These are phyloP conservation scores for Galleria mellonella DNA, from an alignment of 1,140 invertebrate genomes.

Conservation along the genomic window DNA sequence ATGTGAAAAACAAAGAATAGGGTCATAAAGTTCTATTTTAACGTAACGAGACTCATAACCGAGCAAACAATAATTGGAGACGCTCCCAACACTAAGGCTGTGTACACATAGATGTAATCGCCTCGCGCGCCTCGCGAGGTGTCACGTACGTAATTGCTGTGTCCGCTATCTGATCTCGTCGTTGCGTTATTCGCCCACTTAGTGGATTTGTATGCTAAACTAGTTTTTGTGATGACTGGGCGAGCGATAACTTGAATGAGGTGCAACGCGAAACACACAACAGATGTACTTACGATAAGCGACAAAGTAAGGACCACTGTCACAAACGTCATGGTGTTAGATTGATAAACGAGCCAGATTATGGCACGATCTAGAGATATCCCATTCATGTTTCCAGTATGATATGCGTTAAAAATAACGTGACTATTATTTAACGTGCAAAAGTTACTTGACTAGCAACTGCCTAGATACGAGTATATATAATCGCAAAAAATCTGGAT, in stretches of 20 bases:
- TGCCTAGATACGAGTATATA: too few relatives aligned
- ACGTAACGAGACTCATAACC: conserved; percentile 1
- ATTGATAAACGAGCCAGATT: conserved; percentile 46
- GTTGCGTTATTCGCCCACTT: conserved; percentile 44
- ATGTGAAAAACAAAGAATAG: too few relatives aligned
- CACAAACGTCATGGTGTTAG: conserved; percentile 24
- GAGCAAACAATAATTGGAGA: conserved; percentile 39
- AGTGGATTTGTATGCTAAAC: conserved; percentile 55
- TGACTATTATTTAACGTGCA: too few relatives aligned
- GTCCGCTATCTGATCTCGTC: conserved; percentile 39
- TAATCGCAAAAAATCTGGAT: too few relatives aligned
- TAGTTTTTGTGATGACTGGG: conserved; percentile 41
- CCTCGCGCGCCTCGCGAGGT: conserved; percentile 25
- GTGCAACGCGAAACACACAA: conserved; percentile 32
- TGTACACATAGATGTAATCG: conserved; percentile 20
- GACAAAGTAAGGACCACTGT: conserved; percentile 24
- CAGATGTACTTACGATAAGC: conserved; percentile 35
- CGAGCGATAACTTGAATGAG: conserved; percentile 17
- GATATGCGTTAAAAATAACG: too few relatives aligned
- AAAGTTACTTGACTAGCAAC: too few relatives aligned
- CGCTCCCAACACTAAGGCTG: conserved; percentile 36
- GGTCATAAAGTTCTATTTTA: too few relatives aligned
- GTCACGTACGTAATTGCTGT: conserved; percentile 62
- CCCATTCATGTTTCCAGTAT: conserved; percentile 31
- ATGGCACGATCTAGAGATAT: conserved; percentile 13